phyloP scores from a whole-genome alignment of 2,888 invertebrate genomes.

The Erannis defoliaria region DNA sequence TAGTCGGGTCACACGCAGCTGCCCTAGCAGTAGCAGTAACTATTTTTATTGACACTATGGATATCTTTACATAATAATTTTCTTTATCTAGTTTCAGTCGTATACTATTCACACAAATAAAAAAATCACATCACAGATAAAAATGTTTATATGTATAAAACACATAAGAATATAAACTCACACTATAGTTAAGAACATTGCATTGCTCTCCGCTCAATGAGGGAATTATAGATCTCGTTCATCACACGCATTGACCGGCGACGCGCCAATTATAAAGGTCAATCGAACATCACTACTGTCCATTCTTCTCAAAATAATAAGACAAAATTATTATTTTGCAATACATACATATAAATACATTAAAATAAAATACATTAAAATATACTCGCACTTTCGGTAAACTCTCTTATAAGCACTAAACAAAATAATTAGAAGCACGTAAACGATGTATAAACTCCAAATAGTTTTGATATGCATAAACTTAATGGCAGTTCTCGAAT shows the following conservation, averaged over 20 bases:
- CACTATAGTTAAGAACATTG: constrained; percentile 57
- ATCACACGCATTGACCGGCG: constrained; percentile 35
- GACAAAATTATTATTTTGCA: not conserved
- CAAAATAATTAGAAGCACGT: too few species aligned
- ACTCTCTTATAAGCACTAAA: too few species aligned
- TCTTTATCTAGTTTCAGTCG: not conserved
- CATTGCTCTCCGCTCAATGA: constrained; percentile 28
- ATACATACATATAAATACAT: not conserved
- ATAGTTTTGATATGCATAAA: too few species aligned
- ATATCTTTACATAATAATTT: too few species aligned
- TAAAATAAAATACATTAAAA: too few species aligned
- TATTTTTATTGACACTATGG: too few species aligned
- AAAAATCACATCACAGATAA: not conserved
- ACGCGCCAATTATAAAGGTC: constrained; percentile 36
- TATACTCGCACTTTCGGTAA: too few species aligned
- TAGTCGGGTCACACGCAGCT: too few species aligned
- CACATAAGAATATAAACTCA: constrained; percentile 44
- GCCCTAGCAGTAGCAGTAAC: too few species aligned
- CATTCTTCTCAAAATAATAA: not conserved
- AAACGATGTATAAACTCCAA: too few species aligned
- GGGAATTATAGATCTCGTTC: constrained; percentile 30
- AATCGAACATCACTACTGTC: constrained; percentile 18
- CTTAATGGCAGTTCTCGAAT: too few species aligned
- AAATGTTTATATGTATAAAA: not conserved
- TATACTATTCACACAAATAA: not conserved